Conservation (phyloP, 2,113 vertebrate species). For the Rissa tridactyla region DNA sequence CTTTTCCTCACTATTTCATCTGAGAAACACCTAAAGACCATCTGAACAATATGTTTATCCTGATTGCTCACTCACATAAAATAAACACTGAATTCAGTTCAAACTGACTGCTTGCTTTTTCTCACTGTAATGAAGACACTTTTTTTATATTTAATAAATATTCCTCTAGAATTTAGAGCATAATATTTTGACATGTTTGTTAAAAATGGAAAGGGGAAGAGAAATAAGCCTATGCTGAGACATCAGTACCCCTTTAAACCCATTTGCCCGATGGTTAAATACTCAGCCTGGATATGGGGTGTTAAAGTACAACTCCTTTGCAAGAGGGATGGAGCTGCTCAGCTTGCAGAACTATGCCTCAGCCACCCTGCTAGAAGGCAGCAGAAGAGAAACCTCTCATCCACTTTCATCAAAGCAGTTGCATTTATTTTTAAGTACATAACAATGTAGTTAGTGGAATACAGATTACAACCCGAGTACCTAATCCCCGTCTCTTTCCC, state of each 20-base stretch:
- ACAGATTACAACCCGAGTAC: background rate
- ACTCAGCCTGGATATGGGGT: background rate
- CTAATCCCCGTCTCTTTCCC: background rate
- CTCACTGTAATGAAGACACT: background rate
- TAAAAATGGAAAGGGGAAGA: background rate
- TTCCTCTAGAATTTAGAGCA: background rate
- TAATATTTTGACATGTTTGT: background rate
- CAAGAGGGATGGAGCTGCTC: background rate
- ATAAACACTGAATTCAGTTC: background rate
- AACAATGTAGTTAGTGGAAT: background rate
- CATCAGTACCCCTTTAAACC: background rate
- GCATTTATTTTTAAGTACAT: background rate
- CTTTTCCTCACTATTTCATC: background rate
- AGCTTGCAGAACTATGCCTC: background rate
- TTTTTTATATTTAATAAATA: background rate
- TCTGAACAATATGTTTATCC: background rate
- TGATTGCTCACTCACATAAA: background rate
- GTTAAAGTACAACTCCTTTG: background rate
- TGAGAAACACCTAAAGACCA: background rate
- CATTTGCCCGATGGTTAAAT: background rate
- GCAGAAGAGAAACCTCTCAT: background rate
- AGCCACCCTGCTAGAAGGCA: background rate
- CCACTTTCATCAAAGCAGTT: background rate
- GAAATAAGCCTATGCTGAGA: background rate
- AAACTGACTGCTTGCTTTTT: background rate